Evolutionary conservation across 2,113 vertebrate genomes (phyloP).

Genomic region (Penelope pileata): DNA sequence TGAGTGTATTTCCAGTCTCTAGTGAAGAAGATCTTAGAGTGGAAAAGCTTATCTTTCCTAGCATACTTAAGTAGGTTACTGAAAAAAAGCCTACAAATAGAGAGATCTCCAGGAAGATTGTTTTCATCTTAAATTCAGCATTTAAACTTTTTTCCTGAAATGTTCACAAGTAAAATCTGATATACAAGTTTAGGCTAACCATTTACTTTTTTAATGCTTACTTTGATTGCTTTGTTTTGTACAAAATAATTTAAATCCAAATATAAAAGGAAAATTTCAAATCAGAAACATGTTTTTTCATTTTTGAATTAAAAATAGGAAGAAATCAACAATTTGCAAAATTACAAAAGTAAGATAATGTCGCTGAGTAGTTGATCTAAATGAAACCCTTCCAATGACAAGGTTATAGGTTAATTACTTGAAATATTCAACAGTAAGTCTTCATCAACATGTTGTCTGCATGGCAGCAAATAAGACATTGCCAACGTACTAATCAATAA

Average conservation of each 20-base stretch:
- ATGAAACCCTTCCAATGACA: background rate
- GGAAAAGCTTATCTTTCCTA: background rate
- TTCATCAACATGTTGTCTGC: background rate
- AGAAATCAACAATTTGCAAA: background rate
- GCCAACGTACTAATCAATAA: background rate
- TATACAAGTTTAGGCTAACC: background rate
- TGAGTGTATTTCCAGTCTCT: background rate
- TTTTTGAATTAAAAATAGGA: background rate
- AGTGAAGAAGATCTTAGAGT: background rate
- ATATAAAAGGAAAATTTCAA: background rate
- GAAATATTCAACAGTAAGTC: background rate
- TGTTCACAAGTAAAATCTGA: background rate
- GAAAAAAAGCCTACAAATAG: background rate
- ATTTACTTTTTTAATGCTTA: background rate
- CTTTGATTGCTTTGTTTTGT: background rate
- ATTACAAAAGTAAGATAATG: background rate
- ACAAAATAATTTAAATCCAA: background rate
- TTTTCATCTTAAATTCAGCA: background rate
- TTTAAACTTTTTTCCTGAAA: background rate
- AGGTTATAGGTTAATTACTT: fast-evolving
- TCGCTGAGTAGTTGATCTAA: background rate
- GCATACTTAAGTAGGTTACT: background rate
- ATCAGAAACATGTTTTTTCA: fast-evolving
- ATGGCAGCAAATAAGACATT: background rate
- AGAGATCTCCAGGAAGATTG: background rate